phyloP scores from a whole-genome alignment of 2,797 vertebrate species.

The Syngnathus acus region DNA sequence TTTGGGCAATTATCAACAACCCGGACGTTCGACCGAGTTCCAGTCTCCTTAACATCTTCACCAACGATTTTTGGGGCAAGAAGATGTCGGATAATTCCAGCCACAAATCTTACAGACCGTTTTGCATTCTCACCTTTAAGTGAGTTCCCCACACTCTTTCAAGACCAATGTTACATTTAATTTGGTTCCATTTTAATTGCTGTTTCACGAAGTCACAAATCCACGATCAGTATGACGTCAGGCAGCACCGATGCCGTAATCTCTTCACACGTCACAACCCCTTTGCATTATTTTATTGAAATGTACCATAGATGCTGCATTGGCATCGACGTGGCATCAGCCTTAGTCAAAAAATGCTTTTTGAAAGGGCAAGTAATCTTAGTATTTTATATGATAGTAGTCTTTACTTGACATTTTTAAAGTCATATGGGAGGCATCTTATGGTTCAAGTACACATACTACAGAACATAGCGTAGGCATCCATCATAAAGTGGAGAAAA shows the following conservation, averaged over 20 bases:
- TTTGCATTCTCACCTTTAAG: slow-evolving; percentile 93
- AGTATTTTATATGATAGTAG: too few species aligned
- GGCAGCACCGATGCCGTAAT: not conserved
- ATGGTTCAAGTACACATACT: too few species aligned
- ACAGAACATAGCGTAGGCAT: too few species aligned
- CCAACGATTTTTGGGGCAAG: slow-evolving; percentile 96
- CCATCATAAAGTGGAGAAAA: too few species aligned
- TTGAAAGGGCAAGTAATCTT: too few species aligned
- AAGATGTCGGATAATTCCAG: slow-evolving; percentile 89
- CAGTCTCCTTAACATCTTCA: slow-evolving; percentile 74
- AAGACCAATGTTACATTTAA: not conserved
- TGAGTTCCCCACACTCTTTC: slow-evolving; percentile 53
- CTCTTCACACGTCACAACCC: too few species aligned
- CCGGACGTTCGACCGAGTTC: slow-evolving; percentile 80
- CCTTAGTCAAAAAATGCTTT: too few species aligned
- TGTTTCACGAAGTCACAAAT: not conserved
- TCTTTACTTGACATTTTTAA: too few species aligned
- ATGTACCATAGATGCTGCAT: too few species aligned
- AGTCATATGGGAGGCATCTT: too few species aligned
- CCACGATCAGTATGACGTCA: not conserved
- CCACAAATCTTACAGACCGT: slow-evolving; percentile 95
- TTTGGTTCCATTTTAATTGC: not conserved
- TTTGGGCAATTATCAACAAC: slow-evolving; percentile 94
- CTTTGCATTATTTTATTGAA: too few species aligned
- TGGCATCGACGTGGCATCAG: too few species aligned